Evolutionary conservation across 2,888 invertebrate species (phyloP).

Genomic region (Syrphus vitripennis): DNA sequence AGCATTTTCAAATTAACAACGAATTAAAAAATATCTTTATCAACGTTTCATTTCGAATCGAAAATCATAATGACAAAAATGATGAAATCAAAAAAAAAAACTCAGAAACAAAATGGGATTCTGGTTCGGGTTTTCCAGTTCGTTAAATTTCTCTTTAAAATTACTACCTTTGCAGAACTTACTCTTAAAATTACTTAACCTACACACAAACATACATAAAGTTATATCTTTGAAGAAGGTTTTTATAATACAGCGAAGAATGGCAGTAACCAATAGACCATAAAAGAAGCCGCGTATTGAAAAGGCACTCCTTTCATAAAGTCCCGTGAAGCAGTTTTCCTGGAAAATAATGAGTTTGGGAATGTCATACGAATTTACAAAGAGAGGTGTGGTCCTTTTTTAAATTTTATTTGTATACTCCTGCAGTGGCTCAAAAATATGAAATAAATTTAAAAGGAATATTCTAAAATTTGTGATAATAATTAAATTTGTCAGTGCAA

Average conservation of each 20-base stretch:
- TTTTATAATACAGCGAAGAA: background rate
- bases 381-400: no score
- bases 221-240: background rate
- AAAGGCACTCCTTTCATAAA: background rate
- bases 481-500: no score
- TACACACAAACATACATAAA: no score
- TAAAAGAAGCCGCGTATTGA: background rate
- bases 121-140: background rate
- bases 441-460: no score
- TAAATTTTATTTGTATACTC: no score
- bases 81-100: no score
- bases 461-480: no score
- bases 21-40: no score
- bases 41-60: no score
- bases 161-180: background rate
- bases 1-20: no score
- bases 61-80: no score
- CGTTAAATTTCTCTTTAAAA: constrained; percentile 3
- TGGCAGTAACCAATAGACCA: background rate
- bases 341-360: background rate
- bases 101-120: background rate
- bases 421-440: no score
- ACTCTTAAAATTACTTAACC: background rate
- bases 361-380: background rate
- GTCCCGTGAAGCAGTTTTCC: background rate